Percentiles rank a stretch among this genome's conserved stretches.
phyloP scores from a whole-genome alignment of 1,140 invertebrate species.

The Holcopasites calliopsidis region DNA sequence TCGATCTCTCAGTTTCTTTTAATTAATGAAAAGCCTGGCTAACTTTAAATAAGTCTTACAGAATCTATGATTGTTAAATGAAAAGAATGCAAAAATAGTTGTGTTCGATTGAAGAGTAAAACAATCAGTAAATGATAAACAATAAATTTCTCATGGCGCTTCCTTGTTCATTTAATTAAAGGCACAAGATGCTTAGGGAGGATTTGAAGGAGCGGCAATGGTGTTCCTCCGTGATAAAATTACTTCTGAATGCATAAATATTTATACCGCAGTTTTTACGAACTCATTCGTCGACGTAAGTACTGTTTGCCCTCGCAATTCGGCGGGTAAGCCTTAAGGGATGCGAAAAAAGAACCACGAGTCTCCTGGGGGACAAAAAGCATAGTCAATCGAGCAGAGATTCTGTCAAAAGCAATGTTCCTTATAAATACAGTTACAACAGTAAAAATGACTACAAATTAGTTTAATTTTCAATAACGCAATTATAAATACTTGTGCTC shows the following conservation, averaged over 20 bases:
- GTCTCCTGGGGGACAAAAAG: constrained; percentile 29
- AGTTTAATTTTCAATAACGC: too few species aligned
- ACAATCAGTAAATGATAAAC: too few species aligned
- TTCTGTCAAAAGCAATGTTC: background rate
- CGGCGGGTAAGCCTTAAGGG: constrained; percentile 53
- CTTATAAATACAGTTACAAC: background rate
- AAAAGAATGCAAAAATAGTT: background rate
- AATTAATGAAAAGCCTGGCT: background rate
- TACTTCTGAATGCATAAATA: constrained; percentile 49
- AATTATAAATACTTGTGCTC: too few species aligned
- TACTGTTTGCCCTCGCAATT: constrained; percentile 64
- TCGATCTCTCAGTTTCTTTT: background rate
- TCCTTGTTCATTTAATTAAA: too few species aligned
- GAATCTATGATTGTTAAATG: too few species aligned
- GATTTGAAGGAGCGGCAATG: too few species aligned
- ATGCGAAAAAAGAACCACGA: constrained; percentile 29
- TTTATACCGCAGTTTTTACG: constrained; percentile 66
- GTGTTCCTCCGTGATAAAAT: too few species aligned
- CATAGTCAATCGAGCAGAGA: constrained; percentile 22
- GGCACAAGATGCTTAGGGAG: too few species aligned
- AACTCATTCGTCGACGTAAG: constrained; percentile 77
- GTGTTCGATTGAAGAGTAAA: too few species aligned
- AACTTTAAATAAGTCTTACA: background rate
- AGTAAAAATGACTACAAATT: too few species aligned
- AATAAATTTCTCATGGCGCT: too few species aligned